These are phyloP conservation scores for Calephelis nemesis DNA, from an alignment of 1,140 invertebrate genomes.

Conservation along the genomic window DNA sequence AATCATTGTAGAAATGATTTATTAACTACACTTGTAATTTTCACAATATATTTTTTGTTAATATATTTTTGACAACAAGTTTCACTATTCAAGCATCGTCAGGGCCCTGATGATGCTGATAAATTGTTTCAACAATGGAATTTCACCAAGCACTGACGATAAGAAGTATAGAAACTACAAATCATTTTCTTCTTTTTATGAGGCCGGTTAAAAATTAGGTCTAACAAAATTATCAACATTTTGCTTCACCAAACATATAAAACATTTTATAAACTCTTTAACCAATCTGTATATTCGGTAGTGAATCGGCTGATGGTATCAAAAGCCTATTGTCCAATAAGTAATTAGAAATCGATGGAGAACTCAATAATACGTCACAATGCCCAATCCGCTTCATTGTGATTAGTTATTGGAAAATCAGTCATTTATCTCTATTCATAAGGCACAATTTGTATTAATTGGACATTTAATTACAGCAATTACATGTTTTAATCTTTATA, in stretches of 20 bases:
- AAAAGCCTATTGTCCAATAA: constrained; percentile 9
- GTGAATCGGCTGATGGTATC: neutral
- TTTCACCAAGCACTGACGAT: no score
- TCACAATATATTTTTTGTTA: no score
- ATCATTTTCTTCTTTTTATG: no score
- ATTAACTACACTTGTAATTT: no score
- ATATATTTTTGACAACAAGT: no score
- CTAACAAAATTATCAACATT: no score
- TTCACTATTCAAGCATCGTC: no score
- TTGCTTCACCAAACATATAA: neutral
- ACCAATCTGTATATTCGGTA: neutral
- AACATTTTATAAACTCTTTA: neutral
- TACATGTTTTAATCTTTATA: neutral
- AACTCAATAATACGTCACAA: neutral
- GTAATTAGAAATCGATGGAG: constrained; percentile 14
- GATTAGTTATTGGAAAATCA: neutral
- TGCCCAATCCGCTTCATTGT: constrained; percentile 5
- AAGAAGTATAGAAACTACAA: no score
- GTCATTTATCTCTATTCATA: neutral
- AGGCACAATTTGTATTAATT: neutral
- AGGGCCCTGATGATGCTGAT: no score
- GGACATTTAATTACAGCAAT: neutral
- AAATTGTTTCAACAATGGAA: no score
- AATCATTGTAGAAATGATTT: no score
- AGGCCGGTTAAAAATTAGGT: no score